Evolutionary conservation across 1,140 invertebrate genomes (phyloP), one percentile per base, ranked within the genome.

Genomic region (Hestina assimilis): DNA sequence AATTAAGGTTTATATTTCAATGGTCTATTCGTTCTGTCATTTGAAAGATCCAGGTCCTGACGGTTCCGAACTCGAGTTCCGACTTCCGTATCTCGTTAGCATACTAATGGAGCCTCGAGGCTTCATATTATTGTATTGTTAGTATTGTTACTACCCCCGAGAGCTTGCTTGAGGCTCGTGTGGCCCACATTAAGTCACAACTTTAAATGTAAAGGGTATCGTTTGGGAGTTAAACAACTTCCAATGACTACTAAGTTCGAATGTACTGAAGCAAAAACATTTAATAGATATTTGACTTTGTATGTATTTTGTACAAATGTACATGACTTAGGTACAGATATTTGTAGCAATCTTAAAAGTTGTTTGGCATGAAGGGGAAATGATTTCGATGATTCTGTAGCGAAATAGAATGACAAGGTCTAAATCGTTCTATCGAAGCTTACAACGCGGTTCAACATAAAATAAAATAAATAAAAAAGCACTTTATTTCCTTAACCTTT

Each of bases 61-160:
- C 47, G 56, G 55, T 63, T 55, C 35, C 35, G 47, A 65, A 63
- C 48, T 69, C 47, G 60, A 61, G 58, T 63, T 59, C 57, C 50
- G 42, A 64, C 65, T 72, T 75, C 72, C 74, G 69, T 63, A 66
- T 67, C 67, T 72, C 72, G 69, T 77, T 77, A 77, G 65, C 72
- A 74, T 72, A 66, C 64, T 75, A 75, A 77, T 77, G 69, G 66
- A 52, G 61, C 66, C 74, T 56, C 46, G 48, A 68, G 69, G 69
- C 63, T 62, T 67, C 59, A 59, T 69, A 70, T 72, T 72, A 66
- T 72, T 68, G 69, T 66, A 69, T 69, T 65, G 58, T 65, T 65
- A 60, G 58, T 46, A 57, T 52, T 65, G 63, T 65, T 57, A 63
- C 61, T 57, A 51, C 42, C 54, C 40, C 35, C 20, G 1, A 41